phyloP scores from a whole-genome alignment of 2,113 vertebrate genomes.

The Oxygymnocypris stewartii region DNA sequence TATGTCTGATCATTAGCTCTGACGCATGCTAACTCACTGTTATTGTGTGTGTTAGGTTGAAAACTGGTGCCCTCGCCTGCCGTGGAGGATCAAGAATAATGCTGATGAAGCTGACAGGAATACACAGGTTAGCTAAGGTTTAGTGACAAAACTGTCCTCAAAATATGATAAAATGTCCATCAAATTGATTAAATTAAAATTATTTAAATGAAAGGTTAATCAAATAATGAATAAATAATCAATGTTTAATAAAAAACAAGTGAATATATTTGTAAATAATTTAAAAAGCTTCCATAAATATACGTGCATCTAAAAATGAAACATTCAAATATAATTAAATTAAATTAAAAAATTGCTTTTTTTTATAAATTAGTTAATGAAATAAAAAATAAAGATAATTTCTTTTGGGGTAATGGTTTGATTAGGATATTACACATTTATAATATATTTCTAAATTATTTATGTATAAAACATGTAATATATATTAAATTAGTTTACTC shows the following conservation, averaged over 20 bases:
- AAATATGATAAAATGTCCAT: not conserved
- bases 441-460: no score
- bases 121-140: constrained; percentile 74
- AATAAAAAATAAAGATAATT: not conserved
- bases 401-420: not conserved
- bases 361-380: not conserved
- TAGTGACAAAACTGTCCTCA: not conserved
- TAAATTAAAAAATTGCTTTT: not conserved
- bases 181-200: not conserved
- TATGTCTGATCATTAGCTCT: not conserved
- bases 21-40: not conserved
- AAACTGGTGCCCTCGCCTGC: constrained; percentile 98
- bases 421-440: not conserved
- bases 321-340: no score
- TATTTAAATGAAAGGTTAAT: not conserved
- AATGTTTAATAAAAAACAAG: not conserved
- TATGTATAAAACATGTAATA: no score
- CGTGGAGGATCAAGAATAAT: constrained; percentile 88
- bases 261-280: not conserved
- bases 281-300: no score
- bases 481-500: no score
- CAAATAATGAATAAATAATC: not conserved
- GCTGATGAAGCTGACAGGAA: constrained; percentile 86
- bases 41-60: constrained; percentile 81
- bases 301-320: no score